Conservation (phyloP, 2,888 invertebrate genomes). For the Eupithecia vulgata region DNA sequence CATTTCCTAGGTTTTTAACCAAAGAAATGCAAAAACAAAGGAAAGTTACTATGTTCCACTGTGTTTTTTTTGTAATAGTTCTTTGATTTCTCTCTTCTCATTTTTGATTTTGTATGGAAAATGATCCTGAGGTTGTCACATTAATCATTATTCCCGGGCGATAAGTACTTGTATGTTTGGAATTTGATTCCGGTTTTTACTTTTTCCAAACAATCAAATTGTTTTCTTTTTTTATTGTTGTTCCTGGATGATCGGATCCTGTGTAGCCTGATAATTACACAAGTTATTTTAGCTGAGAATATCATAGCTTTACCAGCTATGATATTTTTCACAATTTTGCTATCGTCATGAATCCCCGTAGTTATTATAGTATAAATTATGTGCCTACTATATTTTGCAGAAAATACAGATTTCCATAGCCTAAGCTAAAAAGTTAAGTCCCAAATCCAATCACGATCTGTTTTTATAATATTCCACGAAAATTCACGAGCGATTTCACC, state of each 20-base stretch:
- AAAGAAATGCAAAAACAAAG: too few species aligned
- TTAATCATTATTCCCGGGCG: too few species aligned
- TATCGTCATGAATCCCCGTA: not conserved
- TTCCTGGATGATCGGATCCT: too few species aligned
- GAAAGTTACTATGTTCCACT: too few species aligned
- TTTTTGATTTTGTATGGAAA: too few species aligned
- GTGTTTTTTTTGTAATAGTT: too few species aligned
- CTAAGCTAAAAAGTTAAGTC: conserved; percentile 16
- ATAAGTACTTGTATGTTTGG: too few species aligned
- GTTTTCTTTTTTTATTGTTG: too few species aligned
- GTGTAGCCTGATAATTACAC: not conserved
- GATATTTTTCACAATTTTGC: not conserved
- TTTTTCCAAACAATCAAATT: not conserved
- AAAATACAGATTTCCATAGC: conserved; percentile 9
- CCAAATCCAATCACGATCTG: conserved; percentile 31
- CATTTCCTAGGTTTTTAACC: not conserved
- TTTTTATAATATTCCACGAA: conserved; percentile 27
- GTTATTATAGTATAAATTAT: not conserved
- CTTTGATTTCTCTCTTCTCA: too few species aligned
- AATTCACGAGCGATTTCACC: conserved; percentile 29
- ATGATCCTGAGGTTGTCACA: too few species aligned
- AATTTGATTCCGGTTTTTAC: too few species aligned
- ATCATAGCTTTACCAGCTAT: not conserved
- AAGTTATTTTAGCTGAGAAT: not conserved
- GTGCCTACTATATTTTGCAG: not conserved